Percentiles rank a stretch among this genome's conserved stretches.
Evolutionary conservation across 2,113 vertebrate species (phyloP).

Genomic region (Lepidothrix coronata): DNA sequence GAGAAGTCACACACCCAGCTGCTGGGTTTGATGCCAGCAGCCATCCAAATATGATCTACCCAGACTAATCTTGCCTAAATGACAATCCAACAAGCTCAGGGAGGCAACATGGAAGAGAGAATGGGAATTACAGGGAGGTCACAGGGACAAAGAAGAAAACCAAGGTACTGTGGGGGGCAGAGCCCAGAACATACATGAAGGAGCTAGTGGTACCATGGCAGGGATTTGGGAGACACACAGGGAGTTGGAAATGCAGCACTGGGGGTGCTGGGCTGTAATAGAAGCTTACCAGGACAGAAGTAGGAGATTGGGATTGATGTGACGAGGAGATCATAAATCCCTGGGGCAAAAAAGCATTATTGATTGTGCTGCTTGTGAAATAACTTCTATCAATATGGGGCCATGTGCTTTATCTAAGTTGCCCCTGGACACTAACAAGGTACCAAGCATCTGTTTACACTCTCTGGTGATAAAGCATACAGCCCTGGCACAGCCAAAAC

Average conservation of each 20-base stretch:
- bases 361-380: not conserved
- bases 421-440: not conserved
- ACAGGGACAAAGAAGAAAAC: not conserved
- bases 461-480: not conserved
- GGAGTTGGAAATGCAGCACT: not conserved
- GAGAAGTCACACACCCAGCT: not conserved
- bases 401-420: not conserved
- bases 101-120: not conserved
- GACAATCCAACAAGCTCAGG: rapidly evolving
- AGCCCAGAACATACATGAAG: not conserved
- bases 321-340: not conserved
- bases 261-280: not conserved
- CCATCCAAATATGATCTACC: not conserved
- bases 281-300: rapidly evolving
- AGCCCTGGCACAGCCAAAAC: not conserved
- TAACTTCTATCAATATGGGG: not conserved
- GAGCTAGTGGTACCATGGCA: not conserved
- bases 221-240: not conserved
- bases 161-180: rapidly evolving
- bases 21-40: not conserved
- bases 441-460: not conserved
- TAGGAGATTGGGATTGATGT: not conserved
- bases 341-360: not conserved
- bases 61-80: not conserved
- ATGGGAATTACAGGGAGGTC: not conserved